Conservation (phyloP, 2,888 invertebrate species). For the Epirrhoe tristata region DNA sequence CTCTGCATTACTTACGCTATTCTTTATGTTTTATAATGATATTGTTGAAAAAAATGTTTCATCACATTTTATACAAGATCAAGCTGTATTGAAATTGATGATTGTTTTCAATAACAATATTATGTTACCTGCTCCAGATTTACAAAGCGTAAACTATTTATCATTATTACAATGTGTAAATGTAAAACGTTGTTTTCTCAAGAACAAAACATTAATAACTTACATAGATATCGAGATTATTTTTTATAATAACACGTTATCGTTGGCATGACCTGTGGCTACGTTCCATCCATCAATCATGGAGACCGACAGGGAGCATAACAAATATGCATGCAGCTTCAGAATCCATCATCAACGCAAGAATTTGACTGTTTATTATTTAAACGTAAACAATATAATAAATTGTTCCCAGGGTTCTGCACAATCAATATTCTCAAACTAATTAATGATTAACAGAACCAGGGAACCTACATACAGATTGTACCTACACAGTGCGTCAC, state of each 20-base stretch:
- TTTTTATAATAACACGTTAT: constrained; percentile 59
- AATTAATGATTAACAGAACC: constrained; percentile 39
- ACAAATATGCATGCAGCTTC: constrained; percentile 20
- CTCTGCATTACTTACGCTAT: constrained; percentile 22
- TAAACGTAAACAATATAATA: constrained; percentile 28
- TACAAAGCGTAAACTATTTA: constrained; percentile 9
- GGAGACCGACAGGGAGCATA: constrained; percentile 38
- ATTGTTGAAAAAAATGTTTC: neutral
- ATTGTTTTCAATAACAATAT: neutral
- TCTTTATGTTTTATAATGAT: constrained; percentile 18
- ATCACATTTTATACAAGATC: neutral
- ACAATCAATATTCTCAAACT: constrained; percentile 34
- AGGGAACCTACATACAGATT: constrained; percentile 8
- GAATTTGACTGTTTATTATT: constrained; percentile 29
- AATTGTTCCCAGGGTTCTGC: constrained; percentile 37
- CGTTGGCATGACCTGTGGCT: constrained; percentile 57
- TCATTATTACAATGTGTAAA: constrained; percentile 12
- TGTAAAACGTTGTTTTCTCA: constrained; percentile 12
- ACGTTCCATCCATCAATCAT: constrained; percentile 64
- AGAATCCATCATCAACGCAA: constrained; percentile 23
- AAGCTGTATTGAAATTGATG: neutral
- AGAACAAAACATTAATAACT: constrained; percentile 26
- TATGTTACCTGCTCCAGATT: constrained; percentile 6
- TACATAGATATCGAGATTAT: constrained; percentile 27
- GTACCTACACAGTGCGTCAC: constrained; percentile 65